These are phyloP conservation scores for Machimus rusticus DNA, from an alignment of 2,888 invertebrate species.

Conservation along the genomic window DNA sequence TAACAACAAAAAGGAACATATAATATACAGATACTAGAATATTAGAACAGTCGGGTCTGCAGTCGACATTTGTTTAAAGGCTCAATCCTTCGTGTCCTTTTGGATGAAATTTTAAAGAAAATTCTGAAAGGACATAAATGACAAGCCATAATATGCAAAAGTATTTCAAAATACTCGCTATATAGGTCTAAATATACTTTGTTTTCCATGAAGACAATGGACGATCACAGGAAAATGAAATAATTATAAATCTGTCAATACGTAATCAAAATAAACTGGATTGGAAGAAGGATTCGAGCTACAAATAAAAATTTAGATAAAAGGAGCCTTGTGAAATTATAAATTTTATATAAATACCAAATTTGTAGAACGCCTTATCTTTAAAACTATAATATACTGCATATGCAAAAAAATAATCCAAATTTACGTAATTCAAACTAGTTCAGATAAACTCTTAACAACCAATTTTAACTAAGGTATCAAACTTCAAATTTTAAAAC, in stretches of 20 bases:
- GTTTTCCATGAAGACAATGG: conserved; percentile 49
- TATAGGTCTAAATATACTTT: conserved; percentile 42
- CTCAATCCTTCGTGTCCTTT: background rate
- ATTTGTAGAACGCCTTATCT: background rate
- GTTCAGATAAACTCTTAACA: background rate
- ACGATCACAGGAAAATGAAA: conserved; percentile 48
- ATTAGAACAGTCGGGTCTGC: conserved; percentile 59
- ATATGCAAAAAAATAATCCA: conserved; percentile 9
- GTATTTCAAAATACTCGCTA: background rate
- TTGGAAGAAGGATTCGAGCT: background rate
- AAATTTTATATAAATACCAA: background rate
- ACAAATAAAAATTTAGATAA: background rate
- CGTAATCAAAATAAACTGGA: background rate
- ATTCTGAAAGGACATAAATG: background rate
- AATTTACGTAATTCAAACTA: background rate
- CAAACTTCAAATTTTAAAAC: background rate
- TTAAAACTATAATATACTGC: background rate
- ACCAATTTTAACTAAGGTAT: conserved; percentile 4
- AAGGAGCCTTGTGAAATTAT: background rate
- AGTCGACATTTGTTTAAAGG: conserved; percentile 54
- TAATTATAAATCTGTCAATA: conserved; percentile 29
- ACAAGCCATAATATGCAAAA: background rate
- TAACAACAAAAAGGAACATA: background rate
- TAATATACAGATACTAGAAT: background rate
- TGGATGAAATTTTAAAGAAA: background rate